phyloP scores from a whole-genome alignment of 2,797 vertebrate genomes.

The Pseudochirops corinnae region DNA sequence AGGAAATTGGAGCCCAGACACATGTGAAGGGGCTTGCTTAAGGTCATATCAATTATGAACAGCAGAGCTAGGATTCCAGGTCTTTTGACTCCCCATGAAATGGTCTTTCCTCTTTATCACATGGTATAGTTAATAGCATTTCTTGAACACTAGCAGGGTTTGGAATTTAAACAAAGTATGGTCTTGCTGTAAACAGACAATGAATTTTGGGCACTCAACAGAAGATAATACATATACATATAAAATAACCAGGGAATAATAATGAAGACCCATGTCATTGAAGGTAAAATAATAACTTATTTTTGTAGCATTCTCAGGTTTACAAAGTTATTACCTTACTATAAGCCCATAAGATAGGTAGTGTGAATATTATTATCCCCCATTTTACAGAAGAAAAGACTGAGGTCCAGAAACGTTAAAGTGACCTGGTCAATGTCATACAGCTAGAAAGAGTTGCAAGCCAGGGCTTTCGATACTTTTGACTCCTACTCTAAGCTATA shows the following conservation, averaged over 20 bases:
- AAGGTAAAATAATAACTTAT: background rate
- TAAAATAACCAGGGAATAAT: background rate
- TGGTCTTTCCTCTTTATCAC: background rate
- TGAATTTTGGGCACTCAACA: background rate
- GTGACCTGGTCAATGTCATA: background rate
- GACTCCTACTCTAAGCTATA: background rate
- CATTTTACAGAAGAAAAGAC: background rate
- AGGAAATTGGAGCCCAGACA: background rate
- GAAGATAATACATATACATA: background rate
- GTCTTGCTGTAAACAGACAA: background rate
- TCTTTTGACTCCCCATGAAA: slow-evolving; percentile 37
- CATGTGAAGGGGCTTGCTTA: slow-evolving; percentile 2
- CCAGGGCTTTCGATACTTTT: background rate
- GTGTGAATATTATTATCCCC: background rate
- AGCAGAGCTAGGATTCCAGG: slow-evolving; percentile 40
- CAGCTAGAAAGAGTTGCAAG: background rate
- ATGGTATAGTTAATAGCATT: background rate
- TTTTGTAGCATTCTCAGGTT: background rate
- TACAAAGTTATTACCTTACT: background rate
- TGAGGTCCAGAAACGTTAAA: background rate
- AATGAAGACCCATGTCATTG: background rate
- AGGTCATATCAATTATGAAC: slow-evolving; percentile 11
- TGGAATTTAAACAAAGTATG: background rate
- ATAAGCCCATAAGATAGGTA: background rate
- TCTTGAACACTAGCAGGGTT: background rate